A percentile compares a stretch with the other conserved stretches of the same genome.
Evolutionary conservation across 2,797 vertebrate species (phyloP).

Genomic region (Columba guinea): DNA sequence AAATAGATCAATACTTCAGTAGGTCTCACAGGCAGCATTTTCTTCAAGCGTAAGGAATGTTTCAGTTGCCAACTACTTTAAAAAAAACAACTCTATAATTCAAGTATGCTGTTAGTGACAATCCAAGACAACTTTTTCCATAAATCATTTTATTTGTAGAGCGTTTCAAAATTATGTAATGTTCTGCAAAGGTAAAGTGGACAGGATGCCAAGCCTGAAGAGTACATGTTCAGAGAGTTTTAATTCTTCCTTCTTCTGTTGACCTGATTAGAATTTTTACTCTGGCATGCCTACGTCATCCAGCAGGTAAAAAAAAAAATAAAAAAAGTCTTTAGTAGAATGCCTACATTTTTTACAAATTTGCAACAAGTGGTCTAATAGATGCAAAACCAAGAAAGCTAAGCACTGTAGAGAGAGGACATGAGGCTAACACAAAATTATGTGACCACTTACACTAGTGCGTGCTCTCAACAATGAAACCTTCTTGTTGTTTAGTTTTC

Average conservation of each 20-base stretch:
- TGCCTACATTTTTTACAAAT: background rate
- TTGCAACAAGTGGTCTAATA: background rate
- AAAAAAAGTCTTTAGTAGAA: background rate
- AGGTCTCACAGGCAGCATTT: background rate
- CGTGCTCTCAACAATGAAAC: background rate
- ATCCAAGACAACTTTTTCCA: background rate
- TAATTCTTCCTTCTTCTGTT: background rate
- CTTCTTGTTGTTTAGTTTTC: slow-evolving; percentile 17
- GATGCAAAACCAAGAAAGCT: background rate
- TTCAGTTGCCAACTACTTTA: background rate
- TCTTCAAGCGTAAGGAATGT: background rate
- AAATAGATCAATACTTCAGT: background rate
- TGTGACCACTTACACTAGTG: background rate
- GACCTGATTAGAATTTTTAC: background rate
- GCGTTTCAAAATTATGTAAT: background rate
- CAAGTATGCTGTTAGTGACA: background rate
- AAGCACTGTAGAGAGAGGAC: background rate
- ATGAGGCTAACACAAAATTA: background rate
- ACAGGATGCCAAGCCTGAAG: background rate
- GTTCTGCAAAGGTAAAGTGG: background rate
- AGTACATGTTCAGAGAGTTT: background rate
- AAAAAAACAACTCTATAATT: background rate
- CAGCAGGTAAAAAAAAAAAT: background rate
- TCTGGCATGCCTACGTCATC: background rate
- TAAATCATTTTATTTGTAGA: background rate